A percentile compares a stretch with the other conserved stretches of the same genome.
Evolutionary conservation across 2,888 invertebrate species (phyloP).

Genomic region (Phrixothrix hirtus): DNA sequence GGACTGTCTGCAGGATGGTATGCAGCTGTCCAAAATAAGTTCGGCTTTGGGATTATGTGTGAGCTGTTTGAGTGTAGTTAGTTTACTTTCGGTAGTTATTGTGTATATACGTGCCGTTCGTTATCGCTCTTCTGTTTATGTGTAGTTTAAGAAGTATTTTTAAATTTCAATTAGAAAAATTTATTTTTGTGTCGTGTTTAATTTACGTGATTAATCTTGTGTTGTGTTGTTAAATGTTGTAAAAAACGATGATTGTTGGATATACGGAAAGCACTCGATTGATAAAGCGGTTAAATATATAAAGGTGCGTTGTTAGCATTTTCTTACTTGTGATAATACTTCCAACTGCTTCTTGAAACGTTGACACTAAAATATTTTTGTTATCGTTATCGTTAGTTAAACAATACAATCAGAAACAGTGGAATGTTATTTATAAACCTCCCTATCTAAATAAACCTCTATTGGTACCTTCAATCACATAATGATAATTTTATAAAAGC

Average conservation of each 20-base stretch:
- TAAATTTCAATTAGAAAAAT: constrained; percentile 1
- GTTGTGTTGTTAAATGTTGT: not conserved
- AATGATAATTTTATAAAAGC: too few species aligned
- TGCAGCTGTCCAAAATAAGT: constrained; percentile 50
- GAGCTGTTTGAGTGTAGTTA: constrained; percentile 20
- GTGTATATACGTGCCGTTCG: constrained; percentile 7
- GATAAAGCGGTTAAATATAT: not conserved
- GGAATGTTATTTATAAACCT: too few species aligned
- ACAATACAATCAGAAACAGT: too few species aligned
- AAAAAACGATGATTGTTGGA: not conserved
- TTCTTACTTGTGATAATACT: too few species aligned
- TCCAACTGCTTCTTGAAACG: too few species aligned
- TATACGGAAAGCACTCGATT: not conserved
- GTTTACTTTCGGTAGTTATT: constrained; percentile 34
- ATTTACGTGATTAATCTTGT: not conserved
- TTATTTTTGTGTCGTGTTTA: not conserved
- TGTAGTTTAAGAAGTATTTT: not conserved
- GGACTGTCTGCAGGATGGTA: constrained; percentile 35
- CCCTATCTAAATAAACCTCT: too few species aligned
- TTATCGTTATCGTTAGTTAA: too few species aligned
- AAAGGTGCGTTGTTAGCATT: too few species aligned
- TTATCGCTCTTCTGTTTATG: not conserved
- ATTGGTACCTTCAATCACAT: too few species aligned
- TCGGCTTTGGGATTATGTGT: constrained; percentile 34
- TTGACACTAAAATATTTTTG: too few species aligned